Conservation (phyloP, 2,797 vertebrate species). For the Chromis chromis region DNA sequence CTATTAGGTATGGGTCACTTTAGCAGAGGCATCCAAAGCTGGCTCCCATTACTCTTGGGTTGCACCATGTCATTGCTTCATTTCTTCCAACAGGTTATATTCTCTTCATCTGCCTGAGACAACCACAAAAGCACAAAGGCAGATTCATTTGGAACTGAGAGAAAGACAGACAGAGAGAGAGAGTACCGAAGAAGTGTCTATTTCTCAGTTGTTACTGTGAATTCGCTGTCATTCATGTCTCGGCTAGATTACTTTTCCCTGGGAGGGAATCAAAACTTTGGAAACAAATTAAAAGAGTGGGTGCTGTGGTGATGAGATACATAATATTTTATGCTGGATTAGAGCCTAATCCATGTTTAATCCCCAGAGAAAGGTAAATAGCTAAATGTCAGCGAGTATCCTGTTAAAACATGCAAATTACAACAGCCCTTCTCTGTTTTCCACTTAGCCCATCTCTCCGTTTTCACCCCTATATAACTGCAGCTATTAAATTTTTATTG, state of each 20-base stretch:
- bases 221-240: conserved; percentile 40
- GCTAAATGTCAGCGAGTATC: conserved; percentile 72
- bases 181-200: conserved; percentile 1
- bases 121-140: background rate
- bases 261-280: conserved; percentile 67
- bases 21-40: conserved; percentile 13
- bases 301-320: conserved; percentile 65
- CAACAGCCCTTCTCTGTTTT: conserved; percentile 56
- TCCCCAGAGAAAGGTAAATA: conserved; percentile 73
- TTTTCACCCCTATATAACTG: conserved; percentile 31
- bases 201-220: conserved; percentile 26
- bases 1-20: conserved; percentile 11
- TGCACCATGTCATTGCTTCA: conserved; percentile 8
- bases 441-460: conserved; percentile 45
- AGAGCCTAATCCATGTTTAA: conserved; percentile 71
- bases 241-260: conserved; percentile 36
- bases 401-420: conserved; percentile 78
- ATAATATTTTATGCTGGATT: conserved; percentile 76
- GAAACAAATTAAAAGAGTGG: conserved; percentile 71
- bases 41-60: conserved; percentile 11
- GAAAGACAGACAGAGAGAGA: background rate
- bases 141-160: conserved; percentile 2
- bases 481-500: conserved; percentile 40
- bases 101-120: conserved; percentile 19
- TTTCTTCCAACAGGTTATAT: conserved; percentile 6